phyloP scores from a whole-genome alignment of 2,113 vertebrate genomes.

The Dinomys branickii region DNA sequence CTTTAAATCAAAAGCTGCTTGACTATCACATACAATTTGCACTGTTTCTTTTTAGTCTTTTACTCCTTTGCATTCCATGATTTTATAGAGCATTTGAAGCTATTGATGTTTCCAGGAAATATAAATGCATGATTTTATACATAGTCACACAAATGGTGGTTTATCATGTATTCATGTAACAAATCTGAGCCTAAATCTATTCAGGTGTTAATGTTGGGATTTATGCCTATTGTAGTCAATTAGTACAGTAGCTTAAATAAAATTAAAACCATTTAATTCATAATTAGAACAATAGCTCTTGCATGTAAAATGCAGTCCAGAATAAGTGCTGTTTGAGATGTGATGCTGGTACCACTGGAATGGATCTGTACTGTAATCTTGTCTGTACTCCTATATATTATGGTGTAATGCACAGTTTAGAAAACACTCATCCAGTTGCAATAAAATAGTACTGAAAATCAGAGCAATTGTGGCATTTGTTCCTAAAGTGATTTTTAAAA shows the following conservation, averaged over 20 bases:
- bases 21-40: constrained; percentile 93
- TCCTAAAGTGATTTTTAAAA: constrained; percentile 83
- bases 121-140: constrained; percentile 89
- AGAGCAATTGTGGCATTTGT: constrained; percentile 87
- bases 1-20: constrained; percentile 91
- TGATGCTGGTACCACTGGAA: constrained; percentile 90
- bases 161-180: constrained; percentile 86
- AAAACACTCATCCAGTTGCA: constrained; percentile 86
- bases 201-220: constrained; percentile 87
- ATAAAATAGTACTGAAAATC: constrained; percentile 89
- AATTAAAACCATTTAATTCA: constrained; percentile 87
- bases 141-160: constrained; percentile 85
- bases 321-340: constrained; percentile 91
- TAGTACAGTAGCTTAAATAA: constrained; percentile 89
- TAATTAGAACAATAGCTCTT: constrained; percentile 91
- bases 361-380: constrained; percentile 91
- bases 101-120: constrained; percentile 84
- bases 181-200: constrained; percentile 86
- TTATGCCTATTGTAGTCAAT: constrained; percentile 89
- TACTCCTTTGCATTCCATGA: constrained; percentile 79
- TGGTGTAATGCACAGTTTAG: constrained; percentile 92
- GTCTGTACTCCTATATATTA: constrained; percentile 92
- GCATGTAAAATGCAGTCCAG: constrained; percentile 92
- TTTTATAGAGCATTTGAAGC: constrained; percentile 83
- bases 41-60: constrained; percentile 88